Percentiles rank a stretch among this genome's conserved stretches.
Evolutionary conservation across 2,888 invertebrate species (phyloP).

Genomic region (Ischnus inquisitorius): DNA sequence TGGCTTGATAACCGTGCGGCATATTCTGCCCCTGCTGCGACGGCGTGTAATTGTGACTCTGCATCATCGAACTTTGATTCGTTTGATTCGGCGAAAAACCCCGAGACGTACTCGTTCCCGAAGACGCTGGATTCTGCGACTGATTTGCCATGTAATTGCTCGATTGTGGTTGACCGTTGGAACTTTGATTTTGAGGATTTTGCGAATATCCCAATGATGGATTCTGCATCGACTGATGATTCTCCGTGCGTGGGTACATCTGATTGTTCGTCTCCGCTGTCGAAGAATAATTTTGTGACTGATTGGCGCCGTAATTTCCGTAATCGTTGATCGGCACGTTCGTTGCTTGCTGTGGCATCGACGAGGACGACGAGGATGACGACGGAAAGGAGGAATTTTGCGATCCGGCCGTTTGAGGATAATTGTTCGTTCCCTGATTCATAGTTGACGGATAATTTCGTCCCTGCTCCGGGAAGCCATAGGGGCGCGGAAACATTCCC

Average conservation of each 20-base stretch:
- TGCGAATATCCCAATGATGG: constrained; percentile 73
- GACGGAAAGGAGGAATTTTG: constrained; percentile 73
- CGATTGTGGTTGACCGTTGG: constrained; percentile 61
- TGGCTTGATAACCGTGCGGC: constrained; percentile 55
- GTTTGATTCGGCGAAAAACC: constrained; percentile 67
- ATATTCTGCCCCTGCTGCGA: constrained; percentile 67
- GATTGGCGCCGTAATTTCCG: constrained; percentile 77
- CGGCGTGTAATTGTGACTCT: constrained; percentile 64
- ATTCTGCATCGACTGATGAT: constrained; percentile 74
- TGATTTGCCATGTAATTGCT: constrained; percentile 67
- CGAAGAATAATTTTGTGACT: constrained; percentile 76
- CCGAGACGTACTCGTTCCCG: constrained; percentile 38
- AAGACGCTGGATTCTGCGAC: constrained; percentile 54
- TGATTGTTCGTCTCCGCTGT: constrained; percentile 73
- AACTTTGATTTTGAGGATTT: constrained; percentile 74
- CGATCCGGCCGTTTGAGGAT: constrained; percentile 75
- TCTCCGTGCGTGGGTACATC: constrained; percentile 77
- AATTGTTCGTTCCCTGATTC: constrained; percentile 78
- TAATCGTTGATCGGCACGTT: constrained; percentile 79
- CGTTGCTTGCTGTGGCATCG: constrained; percentile 76
- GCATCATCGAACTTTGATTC: constrained; percentile 70
- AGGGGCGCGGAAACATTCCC: constrained; percentile 78
- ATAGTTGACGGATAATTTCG: constrained; percentile 78
- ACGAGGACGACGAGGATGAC: constrained; percentile 44
- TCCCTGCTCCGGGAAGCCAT: constrained; percentile 80